Percentiles rank a stretch among this genome's conserved stretches.
Evolutionary conservation across 2,797 vertebrate genomes (phyloP).

Genomic region (Cirrhinus molitorella): DNA sequence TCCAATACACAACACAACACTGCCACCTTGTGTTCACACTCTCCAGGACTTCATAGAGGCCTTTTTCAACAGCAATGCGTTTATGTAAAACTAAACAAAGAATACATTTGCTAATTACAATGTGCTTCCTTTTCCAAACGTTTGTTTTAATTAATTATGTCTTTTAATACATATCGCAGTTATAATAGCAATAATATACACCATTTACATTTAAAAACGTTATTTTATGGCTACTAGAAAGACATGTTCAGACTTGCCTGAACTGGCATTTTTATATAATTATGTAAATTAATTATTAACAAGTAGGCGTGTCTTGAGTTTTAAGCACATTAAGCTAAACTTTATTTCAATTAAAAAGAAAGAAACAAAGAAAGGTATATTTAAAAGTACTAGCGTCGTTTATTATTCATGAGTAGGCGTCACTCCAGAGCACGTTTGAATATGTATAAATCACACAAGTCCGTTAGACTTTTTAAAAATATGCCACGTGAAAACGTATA

Average conservation of each 20-base stretch:
- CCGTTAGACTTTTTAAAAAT: background rate
- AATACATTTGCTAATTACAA: background rate
- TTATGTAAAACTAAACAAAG: background rate
- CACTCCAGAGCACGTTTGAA: background rate
- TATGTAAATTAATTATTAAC: background rate
- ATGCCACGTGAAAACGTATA: background rate
- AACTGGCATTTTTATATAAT: background rate
- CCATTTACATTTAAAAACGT: background rate
- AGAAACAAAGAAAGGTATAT: background rate
- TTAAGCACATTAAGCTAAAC: too few species aligned
- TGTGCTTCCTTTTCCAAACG: background rate
- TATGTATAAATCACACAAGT: too few species aligned
- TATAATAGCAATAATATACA: background rate
- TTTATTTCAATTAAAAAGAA: background rate
- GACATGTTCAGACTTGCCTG: slow-evolving; percentile 9
- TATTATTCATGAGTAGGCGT: background rate
- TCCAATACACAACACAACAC: background rate
- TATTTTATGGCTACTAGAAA: background rate
- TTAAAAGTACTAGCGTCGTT: background rate
- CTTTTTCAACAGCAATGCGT: background rate
- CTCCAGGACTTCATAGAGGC: background rate
- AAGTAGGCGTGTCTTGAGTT: background rate
- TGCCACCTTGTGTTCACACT: slow-evolving; percentile 23
- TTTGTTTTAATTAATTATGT: background rate
- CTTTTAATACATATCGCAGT: background rate